Base-by-base conservation (phyloP, 2,888 invertebrate species). In the Patella ulyssiponensis region DNA sequence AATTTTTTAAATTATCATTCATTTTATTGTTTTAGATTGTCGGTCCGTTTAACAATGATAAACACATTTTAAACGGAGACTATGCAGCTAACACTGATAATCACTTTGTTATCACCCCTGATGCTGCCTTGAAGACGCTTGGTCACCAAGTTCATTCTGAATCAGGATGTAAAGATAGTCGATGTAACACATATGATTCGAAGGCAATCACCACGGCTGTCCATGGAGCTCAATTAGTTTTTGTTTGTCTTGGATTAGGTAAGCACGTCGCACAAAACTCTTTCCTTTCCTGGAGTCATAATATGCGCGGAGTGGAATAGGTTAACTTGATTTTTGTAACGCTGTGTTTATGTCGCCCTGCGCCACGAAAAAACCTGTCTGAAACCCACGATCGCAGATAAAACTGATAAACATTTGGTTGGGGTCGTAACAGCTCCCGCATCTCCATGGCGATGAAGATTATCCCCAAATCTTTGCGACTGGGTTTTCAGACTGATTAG, bases 41-140 rank as follows among this genome's bases (percentile, higher is more conserved):
- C 64, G 91, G 91, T 17, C 91, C 91, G 9, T 88, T 90, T 86
- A 85, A 88, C 9, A 81, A 90, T 74, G 88, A 90, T 76, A 70
- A 84, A 17, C 77, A 75, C 0, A 85, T 87, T 69, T 80, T 88
- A 20, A 87, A 86, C 81, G 91, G 91, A 4, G 86, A 86, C 80
- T 91, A 90, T 75, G 79, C 84, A 15, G 84, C 90, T 0, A 76
- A 81, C 9, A 74, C 85, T 7, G 85, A 86, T 74, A 77, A 80
- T 3, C 78, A 77, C 4, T 88, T 82, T 72, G 81, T 85, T 0
- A 84, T 80, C 51, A 89, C 90, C 0, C 88, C 89, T 12, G 81
- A 80, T 9, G 76, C 84, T 54, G 89, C 86, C 7, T 80, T 91
- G 51, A 71, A 73, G 56, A 71, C 77, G 27, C 75, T 89, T 12